These are phyloP conservation scores for Stenodera caucasica DNA, from an alignment of 2,888 invertebrate species.

Conservation along the genomic window DNA sequence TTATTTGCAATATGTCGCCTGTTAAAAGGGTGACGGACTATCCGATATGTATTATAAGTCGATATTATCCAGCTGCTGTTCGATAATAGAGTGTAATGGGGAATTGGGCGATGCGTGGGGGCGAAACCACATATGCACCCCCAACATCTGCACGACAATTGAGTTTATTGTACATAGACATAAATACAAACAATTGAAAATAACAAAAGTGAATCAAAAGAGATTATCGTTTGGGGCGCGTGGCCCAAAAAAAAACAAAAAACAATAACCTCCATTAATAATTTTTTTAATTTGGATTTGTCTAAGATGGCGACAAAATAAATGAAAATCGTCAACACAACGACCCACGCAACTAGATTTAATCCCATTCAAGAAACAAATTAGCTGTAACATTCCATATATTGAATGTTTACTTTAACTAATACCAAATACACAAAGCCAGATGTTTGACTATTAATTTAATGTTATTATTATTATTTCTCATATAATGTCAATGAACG, in stretches of 20 bases:
- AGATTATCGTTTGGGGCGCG: neutral
- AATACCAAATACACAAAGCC: neutral
- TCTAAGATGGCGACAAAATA: neutral
- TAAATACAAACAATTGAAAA: neutral
- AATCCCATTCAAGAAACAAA: conserved; percentile 5
- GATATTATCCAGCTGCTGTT: conserved; percentile 25
- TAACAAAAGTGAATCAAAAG: neutral
- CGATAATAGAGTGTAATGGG: conserved; percentile 22
- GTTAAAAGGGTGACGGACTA: too few relatives aligned
- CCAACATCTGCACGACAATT: conserved; percentile 23
- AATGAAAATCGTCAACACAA: neutral
- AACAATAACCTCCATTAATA: too few relatives aligned
- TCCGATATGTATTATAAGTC: conserved; percentile 1
- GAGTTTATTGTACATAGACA: neutral
- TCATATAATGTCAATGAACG: neutral
- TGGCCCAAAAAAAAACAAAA: neutral
- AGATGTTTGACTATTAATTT: conserved; percentile 3
- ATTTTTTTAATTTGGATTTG: neutral
- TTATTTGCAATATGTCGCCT: conserved; percentile 31
- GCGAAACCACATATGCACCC: conserved; percentile 12
- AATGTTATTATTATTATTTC: conserved; percentile 1
- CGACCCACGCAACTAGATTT: neutral
- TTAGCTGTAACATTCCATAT: conserved; percentile 1
- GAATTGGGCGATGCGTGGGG: conserved; percentile 24
- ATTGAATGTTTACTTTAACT: neutral